Evolutionary conservation across 1,140 invertebrate genomes (phyloP), one percentile per base, ranked within the genome.

Genomic region (Tetragnatha versicolor): DNA sequence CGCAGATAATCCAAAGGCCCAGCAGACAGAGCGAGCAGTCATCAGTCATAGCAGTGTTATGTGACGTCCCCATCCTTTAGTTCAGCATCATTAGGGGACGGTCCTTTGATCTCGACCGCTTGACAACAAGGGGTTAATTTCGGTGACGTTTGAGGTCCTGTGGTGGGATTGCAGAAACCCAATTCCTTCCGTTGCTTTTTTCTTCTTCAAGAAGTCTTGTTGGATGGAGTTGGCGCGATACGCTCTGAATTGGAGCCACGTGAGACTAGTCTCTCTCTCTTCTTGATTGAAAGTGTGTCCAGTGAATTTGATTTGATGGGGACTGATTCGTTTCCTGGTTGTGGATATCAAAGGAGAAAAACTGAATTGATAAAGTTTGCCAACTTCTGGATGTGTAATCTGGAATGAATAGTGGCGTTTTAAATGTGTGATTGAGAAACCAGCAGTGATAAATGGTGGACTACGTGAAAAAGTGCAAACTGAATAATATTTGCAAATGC

Each of bases 91-190:
- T 63, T 63, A 63, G 42, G 60, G 39, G 63, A 37, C 33, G 14
- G 35, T 25, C 33, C 68, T 70, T 70, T 70, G 68, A 70, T 55
- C 31, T 37, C 7, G 6, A 33, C 68, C 68, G 68, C 31, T 27
- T 39, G 31, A 61, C 68, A 70, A 70, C 68, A 70, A 70, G 68
- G 68, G 68, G 68, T 70, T 70, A 70, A 70, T 70, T 70, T 70
- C 68, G 49, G 35, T 70, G 49, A 70, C 27, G 68, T 55, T 55
- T 27, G 39, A 31, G 63, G 42, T 17, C 14, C 63, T 66, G 27
- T 49, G 27, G 63, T 29, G 39, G 63, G 63, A 66, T 25, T n/a
- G 10, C 7, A 45, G 63, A 66, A 66, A 66, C 35, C 20, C 60
- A 25, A 63, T 37, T 33, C n/a, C 65, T 45, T 68, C 65, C 65